A percentile compares a stretch with the other conserved stretches of the same genome.
Conservation (phyloP, 2,113 vertebrate species). For the Lamprotornis superbus region DNA sequence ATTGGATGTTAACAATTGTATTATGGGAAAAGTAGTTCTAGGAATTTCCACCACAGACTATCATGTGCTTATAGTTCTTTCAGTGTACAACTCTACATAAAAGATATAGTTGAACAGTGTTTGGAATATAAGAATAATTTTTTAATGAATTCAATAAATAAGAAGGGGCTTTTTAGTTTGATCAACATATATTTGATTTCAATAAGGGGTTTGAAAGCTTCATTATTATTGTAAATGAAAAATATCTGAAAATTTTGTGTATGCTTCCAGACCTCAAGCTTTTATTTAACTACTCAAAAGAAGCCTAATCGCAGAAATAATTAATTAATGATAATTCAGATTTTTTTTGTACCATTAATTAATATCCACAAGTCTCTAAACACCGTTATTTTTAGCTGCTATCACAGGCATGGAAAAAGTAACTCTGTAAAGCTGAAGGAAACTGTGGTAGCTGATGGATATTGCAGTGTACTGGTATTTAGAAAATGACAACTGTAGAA, state of each 20-base stretch:
- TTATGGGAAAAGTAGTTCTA: neutral
- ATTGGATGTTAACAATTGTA: neutral
- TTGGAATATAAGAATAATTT: neutral
- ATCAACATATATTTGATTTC: neutral
- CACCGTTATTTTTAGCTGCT: neutral
- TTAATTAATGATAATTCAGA: neutral
- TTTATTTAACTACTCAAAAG: neutral
- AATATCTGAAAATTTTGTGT: neutral
- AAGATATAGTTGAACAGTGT: neutral
- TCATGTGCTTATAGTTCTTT: neutral
- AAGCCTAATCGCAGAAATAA: neutral
- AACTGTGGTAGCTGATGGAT: neutral
- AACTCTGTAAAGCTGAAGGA: neutral
- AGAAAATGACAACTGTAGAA: neutral
- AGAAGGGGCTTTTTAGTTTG: neutral
- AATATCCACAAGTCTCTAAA: neutral
- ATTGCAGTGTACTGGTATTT: neutral
- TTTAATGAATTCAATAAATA: neutral
- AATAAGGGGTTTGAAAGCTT: neutral
- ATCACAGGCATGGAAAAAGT: neutral
- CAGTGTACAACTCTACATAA: neutral
- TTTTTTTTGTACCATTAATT: neutral
- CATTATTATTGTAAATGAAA: neutral
- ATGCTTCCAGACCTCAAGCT: neutral
- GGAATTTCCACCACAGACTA: neutral